Conservation (phyloP, 2,113 vertebrate species). For the Pygathrix nemaeus region DNA sequence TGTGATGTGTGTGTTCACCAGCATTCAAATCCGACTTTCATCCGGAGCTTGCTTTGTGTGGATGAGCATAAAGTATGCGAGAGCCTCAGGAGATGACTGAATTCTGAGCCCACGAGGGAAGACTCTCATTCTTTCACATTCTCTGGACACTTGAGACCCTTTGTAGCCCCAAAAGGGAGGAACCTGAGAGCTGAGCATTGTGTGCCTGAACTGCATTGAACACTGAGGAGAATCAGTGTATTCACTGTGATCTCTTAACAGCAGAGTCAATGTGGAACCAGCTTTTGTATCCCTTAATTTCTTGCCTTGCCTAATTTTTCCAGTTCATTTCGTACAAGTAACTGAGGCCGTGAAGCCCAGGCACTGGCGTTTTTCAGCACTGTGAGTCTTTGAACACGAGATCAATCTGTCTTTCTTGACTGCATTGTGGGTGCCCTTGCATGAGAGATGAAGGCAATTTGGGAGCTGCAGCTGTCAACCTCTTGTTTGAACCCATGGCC, state of each 20-base stretch:
- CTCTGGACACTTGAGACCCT: neutral
- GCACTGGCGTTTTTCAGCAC: neutral
- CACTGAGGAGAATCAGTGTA: fast-evolving
- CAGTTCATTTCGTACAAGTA: neutral
- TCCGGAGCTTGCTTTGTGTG: neutral
- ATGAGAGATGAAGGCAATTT: neutral
- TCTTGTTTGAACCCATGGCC: neutral
- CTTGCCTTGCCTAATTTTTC: slow-evolving; percentile 24
- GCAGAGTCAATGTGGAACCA: neutral
- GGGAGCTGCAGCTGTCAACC: slow-evolving; percentile 45
- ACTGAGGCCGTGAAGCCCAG: neutral
- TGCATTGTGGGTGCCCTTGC: neutral
- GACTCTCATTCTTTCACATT: fast-evolving
- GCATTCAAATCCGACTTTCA: neutral
- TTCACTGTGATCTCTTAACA: neutral
- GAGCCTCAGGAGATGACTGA: neutral
- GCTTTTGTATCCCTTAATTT: neutral
- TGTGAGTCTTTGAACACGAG: neutral
- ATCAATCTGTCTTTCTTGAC: slow-evolving; percentile 44
- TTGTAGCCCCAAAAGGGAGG: neutral
- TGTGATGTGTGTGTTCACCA: neutral
- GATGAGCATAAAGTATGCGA: fast-evolving
- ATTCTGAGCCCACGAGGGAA: too few species aligned
- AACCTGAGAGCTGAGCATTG: fast-evolving
- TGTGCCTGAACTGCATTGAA: neutral